A percentile compares a stretch with the other conserved stretches of the same genome.
These are phyloP conservation scores for Lophochroa leadbeateri DNA, from an alignment of 2,113 vertebrate genomes.

Conservation along the genomic window DNA sequence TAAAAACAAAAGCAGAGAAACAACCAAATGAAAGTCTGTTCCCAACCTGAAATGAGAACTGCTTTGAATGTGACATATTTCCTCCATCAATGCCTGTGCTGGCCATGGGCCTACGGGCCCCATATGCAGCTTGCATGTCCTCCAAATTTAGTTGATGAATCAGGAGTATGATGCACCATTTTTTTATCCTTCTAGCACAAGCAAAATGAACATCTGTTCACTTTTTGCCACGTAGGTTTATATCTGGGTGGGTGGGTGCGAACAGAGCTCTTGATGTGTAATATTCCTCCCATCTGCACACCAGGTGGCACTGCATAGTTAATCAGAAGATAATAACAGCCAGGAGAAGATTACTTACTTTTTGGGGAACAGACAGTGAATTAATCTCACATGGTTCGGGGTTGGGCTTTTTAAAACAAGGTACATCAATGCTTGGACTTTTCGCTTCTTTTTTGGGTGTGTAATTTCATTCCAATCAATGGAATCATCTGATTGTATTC, in stretches of 20 bases:
- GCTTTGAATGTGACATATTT: slow-evolving; percentile 33
- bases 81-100: slow-evolving; percentile 29
- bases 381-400: slow-evolving; percentile 10
- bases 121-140: slow-evolving; percentile 57
- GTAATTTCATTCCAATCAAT: slow-evolving; percentile 63
- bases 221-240: slow-evolving; percentile 71
- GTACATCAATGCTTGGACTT: slow-evolving; percentile 23
- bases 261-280: slow-evolving; percentile 72
- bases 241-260: slow-evolving; percentile 70
- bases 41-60: slow-evolving; percentile 14
- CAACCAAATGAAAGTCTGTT: slow-evolving; percentile 20
- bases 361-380: slow-evolving; percentile 65
- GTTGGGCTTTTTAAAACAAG: not conserved
- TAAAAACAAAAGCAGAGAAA: not conserved
- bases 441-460: not conserved
- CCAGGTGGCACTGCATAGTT: slow-evolving; percentile 76
- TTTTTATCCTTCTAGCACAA: slow-evolving; percentile 66
- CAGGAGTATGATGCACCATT: slow-evolving; percentile 63
- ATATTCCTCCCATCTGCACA: slow-evolving; percentile 75
- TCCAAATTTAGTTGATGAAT: slow-evolving; percentile 75
- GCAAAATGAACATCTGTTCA: slow-evolving; percentile 80
- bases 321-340: slow-evolving; percentile 72
- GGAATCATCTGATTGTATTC: slow-evolving; percentile 53
- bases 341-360: slow-evolving; percentile 67
- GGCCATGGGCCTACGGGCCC: slow-evolving; percentile 44